Evolutionary conservation across 2,797 vertebrate genomes (phyloP).

Genomic region (Pipistrellus pygmaeus): DNA sequence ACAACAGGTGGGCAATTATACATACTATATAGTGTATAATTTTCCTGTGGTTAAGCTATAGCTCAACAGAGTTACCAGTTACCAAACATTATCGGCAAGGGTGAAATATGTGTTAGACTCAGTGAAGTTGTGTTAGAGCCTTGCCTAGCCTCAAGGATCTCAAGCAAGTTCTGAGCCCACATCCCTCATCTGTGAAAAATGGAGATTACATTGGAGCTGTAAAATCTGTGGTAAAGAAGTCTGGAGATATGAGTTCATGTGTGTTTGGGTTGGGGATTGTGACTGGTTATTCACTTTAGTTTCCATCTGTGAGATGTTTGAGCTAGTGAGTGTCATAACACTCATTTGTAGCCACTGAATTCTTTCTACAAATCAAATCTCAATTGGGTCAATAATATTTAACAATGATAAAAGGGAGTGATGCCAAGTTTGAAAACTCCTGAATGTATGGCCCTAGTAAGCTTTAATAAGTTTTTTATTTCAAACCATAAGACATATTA

Average conservation of each 20-base stretch:
- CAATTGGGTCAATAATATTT: not conserved
- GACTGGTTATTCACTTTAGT: not conserved
- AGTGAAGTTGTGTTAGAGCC: not conserved
- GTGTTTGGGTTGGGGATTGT: not conserved
- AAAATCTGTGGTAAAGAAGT: not conserved
- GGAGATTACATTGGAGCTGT: not conserved
- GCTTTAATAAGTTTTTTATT: not conserved
- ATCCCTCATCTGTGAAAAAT: not conserved
- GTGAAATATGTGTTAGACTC: not conserved
- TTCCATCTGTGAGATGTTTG: not conserved
- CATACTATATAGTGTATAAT: not conserved
- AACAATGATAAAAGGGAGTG: not conserved
- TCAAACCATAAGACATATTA: not conserved
- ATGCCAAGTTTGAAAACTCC: not conserved
- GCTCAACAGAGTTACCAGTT: not conserved
- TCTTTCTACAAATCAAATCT: conserved; percentile 13
- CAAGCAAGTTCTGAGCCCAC: not conserved
- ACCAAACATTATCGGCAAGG: not conserved
- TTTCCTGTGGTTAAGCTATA: not conserved
- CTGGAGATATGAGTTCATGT: not conserved
- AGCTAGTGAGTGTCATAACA: not conserved
- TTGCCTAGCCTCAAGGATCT: not conserved
- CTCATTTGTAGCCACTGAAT: not conserved
- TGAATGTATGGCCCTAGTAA: not conserved
- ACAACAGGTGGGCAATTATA: not conserved